Evolutionary conservation across 2,888 invertebrate species (phyloP).

Genomic region (Phoenoteleia sp.): DNA sequence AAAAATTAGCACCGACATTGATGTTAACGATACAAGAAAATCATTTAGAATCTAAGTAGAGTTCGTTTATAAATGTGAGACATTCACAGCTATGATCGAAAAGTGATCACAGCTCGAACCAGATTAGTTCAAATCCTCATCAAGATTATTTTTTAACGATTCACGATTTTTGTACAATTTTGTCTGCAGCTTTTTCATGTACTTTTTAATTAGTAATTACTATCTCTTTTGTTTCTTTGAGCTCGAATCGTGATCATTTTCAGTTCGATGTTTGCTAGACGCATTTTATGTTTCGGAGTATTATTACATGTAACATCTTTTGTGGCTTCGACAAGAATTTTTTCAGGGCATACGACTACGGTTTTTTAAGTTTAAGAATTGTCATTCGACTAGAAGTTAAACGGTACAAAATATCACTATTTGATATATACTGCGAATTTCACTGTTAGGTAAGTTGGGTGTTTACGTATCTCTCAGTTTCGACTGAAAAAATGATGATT

Average conservation of each 20-base stretch:
- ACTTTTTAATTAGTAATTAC: too few species aligned
- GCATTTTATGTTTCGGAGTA: conserved; percentile 10
- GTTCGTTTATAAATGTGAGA: neutral
- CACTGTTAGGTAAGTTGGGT: conserved; percentile 2
- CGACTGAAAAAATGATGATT: neutral
- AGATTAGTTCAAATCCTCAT: too few species aligned
- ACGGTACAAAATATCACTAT: conserved; percentile 60
- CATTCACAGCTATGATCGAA: neutral
- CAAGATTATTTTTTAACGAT: too few species aligned
- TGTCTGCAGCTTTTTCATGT: too few species aligned
- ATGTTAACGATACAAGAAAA: neutral
- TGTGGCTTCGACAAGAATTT: conserved; percentile 8
- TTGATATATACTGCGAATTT: conserved; percentile 10
- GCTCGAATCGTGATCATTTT: neutral
- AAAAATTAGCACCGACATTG: conserved; percentile 3
- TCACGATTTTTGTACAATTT: too few species aligned
- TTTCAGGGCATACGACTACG: conserved; percentile 1
- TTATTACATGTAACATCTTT: conserved; percentile 24
- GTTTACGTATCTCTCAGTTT: neutral
- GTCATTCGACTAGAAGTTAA: conserved; percentile 47
- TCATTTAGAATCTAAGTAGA: neutral
- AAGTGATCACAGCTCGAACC: conserved; percentile 16
- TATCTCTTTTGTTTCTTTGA: neutral
- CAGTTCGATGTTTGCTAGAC: conserved; percentile 3
- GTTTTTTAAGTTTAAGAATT: conserved; percentile 17